Evolutionary conservation across 2,113 vertebrate genomes (phyloP), one percentile per base, ranked within the genome.

Genomic region (Prochilodus magdalenae): DNA sequence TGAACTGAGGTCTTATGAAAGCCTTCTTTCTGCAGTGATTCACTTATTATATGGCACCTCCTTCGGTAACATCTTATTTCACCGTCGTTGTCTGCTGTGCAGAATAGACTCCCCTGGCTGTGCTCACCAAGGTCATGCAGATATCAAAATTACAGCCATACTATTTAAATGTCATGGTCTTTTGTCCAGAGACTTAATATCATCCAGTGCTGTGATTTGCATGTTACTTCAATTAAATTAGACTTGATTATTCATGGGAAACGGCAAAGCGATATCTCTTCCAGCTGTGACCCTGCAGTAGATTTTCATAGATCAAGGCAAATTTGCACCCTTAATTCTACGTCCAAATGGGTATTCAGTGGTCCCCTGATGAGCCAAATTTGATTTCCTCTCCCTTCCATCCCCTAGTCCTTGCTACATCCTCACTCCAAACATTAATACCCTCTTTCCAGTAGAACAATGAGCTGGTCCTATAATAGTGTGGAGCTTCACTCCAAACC

Each of bases 291-390:
- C 44, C 22, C 40, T 20, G 14, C 27, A 51, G 59, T 53, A 80
- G 26, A 36, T 80, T 65, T 65, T 80, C 69, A 53, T 57, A 73
- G 55, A 47, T 79, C 51, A 79, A 60, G 77, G 36, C 66, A 70
- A 80, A 80, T 60, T 80, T 73, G 55, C 30, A 26, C 33, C 53
- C 36, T 59, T 79, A 59, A 79, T 79, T 79, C 66, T 16, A 47
- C 30, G 36, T 30, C 11, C 66, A n/a, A 79, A 60, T 30, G 77
- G 36, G n/a, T 26, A 22, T 30, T n/a, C 16, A 79, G 59, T 70
- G 33, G 55, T 79, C 26, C 76, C 76, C 76, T 26, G 49, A 70
- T 69, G 76, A 79, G 65, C 65, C n/a, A 70, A 40, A 79, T 44
- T 44, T n/a, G 30, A 70, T 40, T 33, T 24, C 53, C 63, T 63